Percentiles rank a stretch among this genome's conserved stretches.
Conservation (phyloP, 2,113 vertebrate genomes). For the Cyprinus carpio region DNA sequence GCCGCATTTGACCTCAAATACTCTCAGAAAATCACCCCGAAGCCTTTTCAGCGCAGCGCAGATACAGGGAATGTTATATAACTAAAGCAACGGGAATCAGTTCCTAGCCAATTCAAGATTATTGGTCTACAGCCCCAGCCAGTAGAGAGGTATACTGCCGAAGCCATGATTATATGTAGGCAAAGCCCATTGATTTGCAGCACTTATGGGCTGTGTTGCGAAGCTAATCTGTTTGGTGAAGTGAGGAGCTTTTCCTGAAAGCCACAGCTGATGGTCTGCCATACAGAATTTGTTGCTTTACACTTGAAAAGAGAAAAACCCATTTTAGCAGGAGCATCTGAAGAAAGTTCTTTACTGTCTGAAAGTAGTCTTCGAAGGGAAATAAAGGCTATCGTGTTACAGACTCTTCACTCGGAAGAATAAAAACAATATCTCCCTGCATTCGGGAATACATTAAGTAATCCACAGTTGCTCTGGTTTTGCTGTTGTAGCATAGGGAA, state of each 20-base stretch:
- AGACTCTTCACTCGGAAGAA: slow-evolving; percentile 50
- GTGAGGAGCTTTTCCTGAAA: slow-evolving; percentile 69
- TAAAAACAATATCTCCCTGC: slow-evolving; percentile 61
- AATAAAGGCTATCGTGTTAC: slow-evolving; percentile 68
- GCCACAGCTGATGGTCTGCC: slow-evolving; percentile 63
- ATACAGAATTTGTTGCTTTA: slow-evolving; percentile 64
- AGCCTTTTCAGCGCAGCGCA: neutral
- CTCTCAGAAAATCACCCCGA: neutral
- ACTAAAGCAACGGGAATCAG: slow-evolving; percentile 7
- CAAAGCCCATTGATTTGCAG: slow-evolving; percentile 70
- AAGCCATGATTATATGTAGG: slow-evolving; percentile 66
- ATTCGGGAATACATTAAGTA: slow-evolving; percentile 61
- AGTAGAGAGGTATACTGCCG: neutral
- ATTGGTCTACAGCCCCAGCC: neutral
- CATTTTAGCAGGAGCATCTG: slow-evolving; percentile 63
- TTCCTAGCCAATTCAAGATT: slow-evolving; percentile 8
- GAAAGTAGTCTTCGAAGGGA: slow-evolving; percentile 65
- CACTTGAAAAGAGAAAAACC: slow-evolving; percentile 62
- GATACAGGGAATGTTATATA: neutral
- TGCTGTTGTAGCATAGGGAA: slow-evolving; percentile 49
- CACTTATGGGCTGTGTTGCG: slow-evolving; percentile 72
- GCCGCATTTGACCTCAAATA: neutral
- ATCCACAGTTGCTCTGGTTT: slow-evolving; percentile 62
- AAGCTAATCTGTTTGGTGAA: slow-evolving; percentile 72
- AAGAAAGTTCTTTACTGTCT: slow-evolving; percentile 63